These are phyloP conservation scores for Girardia tigrina DNA, from an alignment of 2,888 invertebrate genomes.

Conservation along the genomic window DNA sequence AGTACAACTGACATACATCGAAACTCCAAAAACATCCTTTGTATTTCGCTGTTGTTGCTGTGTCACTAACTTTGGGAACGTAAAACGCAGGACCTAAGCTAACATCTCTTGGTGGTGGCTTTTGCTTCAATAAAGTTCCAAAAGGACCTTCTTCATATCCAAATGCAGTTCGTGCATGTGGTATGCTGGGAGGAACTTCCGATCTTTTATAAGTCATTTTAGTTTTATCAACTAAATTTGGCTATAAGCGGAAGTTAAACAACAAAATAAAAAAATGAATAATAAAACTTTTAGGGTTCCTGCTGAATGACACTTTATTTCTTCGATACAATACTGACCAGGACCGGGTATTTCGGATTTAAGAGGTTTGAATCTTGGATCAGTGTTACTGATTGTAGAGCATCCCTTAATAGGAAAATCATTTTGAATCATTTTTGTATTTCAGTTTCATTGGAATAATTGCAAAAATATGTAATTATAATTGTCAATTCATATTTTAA, in stretches of 20 bases:
- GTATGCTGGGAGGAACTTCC: conserved; percentile 49
- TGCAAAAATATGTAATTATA: too few species aligned
- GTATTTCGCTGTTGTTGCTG: conserved; percentile 24
- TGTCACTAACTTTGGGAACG: conserved; percentile 38
- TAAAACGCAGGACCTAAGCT: conserved; percentile 50
- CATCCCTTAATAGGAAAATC: too few species aligned
- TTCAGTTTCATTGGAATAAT: too few species aligned
- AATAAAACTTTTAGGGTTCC: conserved; percentile 16
- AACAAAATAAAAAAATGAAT: not conserved
- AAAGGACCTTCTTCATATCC: conserved; percentile 50
- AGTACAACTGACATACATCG: not conserved
- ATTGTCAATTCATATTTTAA: too few species aligned
- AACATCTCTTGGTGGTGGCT: conserved; percentile 44
- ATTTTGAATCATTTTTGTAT: too few species aligned
- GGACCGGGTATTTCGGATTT: conserved; percentile 45
- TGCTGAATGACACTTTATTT: not conserved
- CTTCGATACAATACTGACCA: conserved; percentile 42
- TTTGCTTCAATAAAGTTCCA: conserved; percentile 47
- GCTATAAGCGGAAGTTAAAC: not conserved
- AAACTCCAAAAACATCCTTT: conserved; percentile 33
- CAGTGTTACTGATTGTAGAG: conserved; percentile 43
- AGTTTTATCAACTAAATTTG: not conserved
- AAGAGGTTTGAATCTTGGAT: conserved; percentile 41
- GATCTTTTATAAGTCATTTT: conserved; percentile 46
- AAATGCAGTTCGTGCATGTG: conserved; percentile 47